phyloP scores from a whole-genome alignment of 1,140 invertebrate species.

The Belonocnema kinseyi region DNA sequence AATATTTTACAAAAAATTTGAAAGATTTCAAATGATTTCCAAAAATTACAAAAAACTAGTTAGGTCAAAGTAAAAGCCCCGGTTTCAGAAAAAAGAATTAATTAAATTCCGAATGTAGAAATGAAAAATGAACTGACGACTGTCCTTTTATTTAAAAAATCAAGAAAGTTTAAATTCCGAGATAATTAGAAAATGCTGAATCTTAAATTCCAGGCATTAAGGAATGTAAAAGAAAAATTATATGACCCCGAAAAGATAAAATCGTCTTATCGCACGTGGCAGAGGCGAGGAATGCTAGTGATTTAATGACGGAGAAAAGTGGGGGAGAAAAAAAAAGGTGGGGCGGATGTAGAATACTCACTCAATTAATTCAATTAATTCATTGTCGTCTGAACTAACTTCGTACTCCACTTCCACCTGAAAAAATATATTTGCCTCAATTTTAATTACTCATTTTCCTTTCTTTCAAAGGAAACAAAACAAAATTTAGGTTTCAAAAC shows the following conservation, averaged over 20 bases:
- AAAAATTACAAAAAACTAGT: no score
- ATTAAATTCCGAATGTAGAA: no score
- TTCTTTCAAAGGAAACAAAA: no score
- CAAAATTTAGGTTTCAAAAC: no score
- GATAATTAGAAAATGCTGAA: not conserved
- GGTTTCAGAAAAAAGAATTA: no score
- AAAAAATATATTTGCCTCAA: not conserved
- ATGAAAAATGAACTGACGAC: no score
- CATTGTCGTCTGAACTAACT: slow-evolving; percentile 33
- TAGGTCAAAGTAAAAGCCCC: no score
- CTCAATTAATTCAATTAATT: slow-evolving; percentile 27
- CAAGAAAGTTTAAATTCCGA: no score
- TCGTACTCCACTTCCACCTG: slow-evolving; percentile 34
- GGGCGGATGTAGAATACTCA: slow-evolving; percentile 15
- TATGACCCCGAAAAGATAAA: slow-evolving; percentile 36
- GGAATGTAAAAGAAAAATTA: slow-evolving; percentile 57
- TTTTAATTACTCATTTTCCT: not conserved
- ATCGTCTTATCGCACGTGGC: not conserved
- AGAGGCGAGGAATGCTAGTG: not conserved
- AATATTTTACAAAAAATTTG: no score
- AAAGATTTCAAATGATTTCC: no score
- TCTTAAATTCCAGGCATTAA: slow-evolving; percentile 49
- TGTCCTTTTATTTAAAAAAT: no score
- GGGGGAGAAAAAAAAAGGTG: not conserved
- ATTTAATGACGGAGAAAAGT: not conserved